Percentiles rank a stretch among this genome's conserved stretches.
Conservation (phyloP, 2,888 invertebrate species). For the Chesias legatella region DNA sequence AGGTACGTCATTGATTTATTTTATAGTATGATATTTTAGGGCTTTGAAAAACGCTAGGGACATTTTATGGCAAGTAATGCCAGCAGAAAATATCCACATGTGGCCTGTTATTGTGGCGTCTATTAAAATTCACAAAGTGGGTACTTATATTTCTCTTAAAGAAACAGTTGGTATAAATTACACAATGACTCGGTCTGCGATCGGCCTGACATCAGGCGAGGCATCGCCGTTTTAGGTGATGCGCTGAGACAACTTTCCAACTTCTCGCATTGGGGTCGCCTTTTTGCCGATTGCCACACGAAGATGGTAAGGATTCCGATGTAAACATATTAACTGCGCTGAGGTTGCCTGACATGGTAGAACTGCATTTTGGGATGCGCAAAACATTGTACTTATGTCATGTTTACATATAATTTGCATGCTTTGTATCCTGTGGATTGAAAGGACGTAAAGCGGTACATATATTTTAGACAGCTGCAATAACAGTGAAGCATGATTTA, state of each 20-base stretch:
- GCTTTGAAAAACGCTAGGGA: background rate
- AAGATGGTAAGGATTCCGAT: slow-evolving; percentile 32
- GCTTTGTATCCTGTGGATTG: background rate
- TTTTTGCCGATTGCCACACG: slow-evolving; percentile 41
- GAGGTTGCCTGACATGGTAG: too few species aligned
- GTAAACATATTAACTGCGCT: slow-evolving; percentile 4
- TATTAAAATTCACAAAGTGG: too few species aligned
- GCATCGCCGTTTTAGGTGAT: slow-evolving; percentile 49
- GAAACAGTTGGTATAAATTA: slow-evolving; percentile 23
- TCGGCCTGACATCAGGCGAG: slow-evolving; percentile 23
- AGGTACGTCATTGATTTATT: too few species aligned
- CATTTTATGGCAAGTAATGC: background rate
- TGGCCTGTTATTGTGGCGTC: too few species aligned
- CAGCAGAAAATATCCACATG: too few species aligned
- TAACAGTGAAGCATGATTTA: slow-evolving; percentile 14
- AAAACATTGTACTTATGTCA: too few species aligned
- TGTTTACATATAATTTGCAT: too few species aligned
- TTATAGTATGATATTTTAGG: too few species aligned
- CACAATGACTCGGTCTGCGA: slow-evolving; percentile 28
- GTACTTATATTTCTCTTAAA: slow-evolving; percentile 2
- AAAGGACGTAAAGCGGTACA: slow-evolving; percentile 12
- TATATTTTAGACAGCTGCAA: slow-evolving; percentile 8
- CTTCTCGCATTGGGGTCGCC: slow-evolving; percentile 47
- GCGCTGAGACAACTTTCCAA: slow-evolving; percentile 56
- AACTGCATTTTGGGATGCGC: too few species aligned